Evolutionary conservation across 35 echinoderm and acorn worm genomes (phyloP), one percentile per base, ranked within the genome.

Genomic region (Acanthaster planci): DNA sequence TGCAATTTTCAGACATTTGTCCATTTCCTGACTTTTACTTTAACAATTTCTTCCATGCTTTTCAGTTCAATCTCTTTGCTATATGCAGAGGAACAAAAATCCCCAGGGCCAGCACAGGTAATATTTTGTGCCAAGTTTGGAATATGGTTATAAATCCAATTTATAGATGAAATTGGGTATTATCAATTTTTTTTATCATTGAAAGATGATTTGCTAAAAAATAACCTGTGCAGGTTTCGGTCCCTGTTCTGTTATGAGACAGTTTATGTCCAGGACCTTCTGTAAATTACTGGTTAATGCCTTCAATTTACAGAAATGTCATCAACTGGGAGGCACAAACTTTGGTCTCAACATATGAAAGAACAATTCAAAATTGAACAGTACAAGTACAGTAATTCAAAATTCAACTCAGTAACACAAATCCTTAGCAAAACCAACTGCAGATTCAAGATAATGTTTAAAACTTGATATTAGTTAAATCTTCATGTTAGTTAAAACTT

Each of bases 171-270:
- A n/a, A n/a, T n/a, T n/a, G n/a, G n/a, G n/a, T n/a, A n/a, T n/a
- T n/a, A n/a, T n/a, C n/a, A n/a, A n/a, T n/a, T n/a, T n/a, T n/a
- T n/a, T n/a, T n/a, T n/a, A n/a, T n/a, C n/a, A n/a, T n/a, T n/a
- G n/a, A n/a, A n/a, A n/a, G n/a, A n/a, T n/a, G n/a, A n/a, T n/a
- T n/a, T n/a, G n/a, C n/a, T n/a, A n/a, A n/a, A n/a, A n/a, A n/a
- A n/a, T n/a, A n/a, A n/a, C n/a, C n/a, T n/a, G n/a, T n/a, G n/a
- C n/a, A n/a, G n/a, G n/a, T n/a, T n/a, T n/a, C n/a, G n/a, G n/a
- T n/a, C n/a, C 55, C 55, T 57, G 55, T 57, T 57, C 55, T 57
- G 23, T 57, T 57, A 57, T 57, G 55, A 57, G 55, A 57, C 55
- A 15, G 23, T 57, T 57, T 57, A 0, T 57, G 55, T 57, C 55